A percentile compares a stretch with the other conserved stretches of the same genome.
Evolutionary conservation across 1,140 invertebrate species (phyloP).

Genomic region (Lepidurus packardi): DNA sequence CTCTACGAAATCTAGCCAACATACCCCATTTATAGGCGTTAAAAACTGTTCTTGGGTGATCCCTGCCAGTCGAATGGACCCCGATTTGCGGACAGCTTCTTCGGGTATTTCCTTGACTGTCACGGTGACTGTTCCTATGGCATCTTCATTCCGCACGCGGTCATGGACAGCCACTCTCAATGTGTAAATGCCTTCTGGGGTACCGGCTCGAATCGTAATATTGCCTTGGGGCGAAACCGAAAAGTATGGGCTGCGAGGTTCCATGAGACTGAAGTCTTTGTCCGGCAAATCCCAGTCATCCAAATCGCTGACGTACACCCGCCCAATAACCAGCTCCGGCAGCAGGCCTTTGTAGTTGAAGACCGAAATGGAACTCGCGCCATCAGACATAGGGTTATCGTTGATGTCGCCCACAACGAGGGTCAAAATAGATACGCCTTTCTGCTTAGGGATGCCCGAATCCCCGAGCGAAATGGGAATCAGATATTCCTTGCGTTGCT

Average conservation of each 20-base stretch:
- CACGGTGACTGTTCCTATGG: slow-evolving; percentile 71
- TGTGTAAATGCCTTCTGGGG: slow-evolving; percentile 59
- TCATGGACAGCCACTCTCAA: slow-evolving; percentile 44
- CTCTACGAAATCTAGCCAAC: slow-evolving; percentile 1
- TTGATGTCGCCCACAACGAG: slow-evolving; percentile 87
- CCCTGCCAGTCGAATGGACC: slow-evolving; percentile 76
- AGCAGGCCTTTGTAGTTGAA: slow-evolving; percentile 79
- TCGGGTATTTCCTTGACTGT: slow-evolving; percentile 78
- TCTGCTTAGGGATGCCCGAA: slow-evolving; percentile 61
- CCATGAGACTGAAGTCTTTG: slow-evolving; percentile 66
- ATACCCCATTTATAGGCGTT: slow-evolving; percentile 44
- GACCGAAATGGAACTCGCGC: slow-evolving; percentile 79
- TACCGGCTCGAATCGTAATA: slow-evolving; percentile 71
- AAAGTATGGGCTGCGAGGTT: slow-evolving; percentile 51
- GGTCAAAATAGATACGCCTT: slow-evolving; percentile 66
- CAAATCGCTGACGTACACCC: slow-evolving; percentile 81
- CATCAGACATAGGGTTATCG: slow-evolving; percentile 75
- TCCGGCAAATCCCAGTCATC: slow-evolving; percentile 92
- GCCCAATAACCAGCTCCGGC: slow-evolving; percentile 71
- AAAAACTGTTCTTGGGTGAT: slow-evolving; percentile 80
- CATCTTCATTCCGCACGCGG: slow-evolving; percentile 53
- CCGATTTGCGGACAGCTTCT: slow-evolving; percentile 81
- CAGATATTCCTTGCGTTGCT: slow-evolving; percentile 75
- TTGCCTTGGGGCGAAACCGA: slow-evolving; percentile 69
- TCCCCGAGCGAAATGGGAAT: slow-evolving; percentile 84